Evolutionary conservation across 1,140 invertebrate genomes (phyloP), one percentile per base, ranked within the genome.

Genomic region (Macrocentrus cingulum): DNA sequence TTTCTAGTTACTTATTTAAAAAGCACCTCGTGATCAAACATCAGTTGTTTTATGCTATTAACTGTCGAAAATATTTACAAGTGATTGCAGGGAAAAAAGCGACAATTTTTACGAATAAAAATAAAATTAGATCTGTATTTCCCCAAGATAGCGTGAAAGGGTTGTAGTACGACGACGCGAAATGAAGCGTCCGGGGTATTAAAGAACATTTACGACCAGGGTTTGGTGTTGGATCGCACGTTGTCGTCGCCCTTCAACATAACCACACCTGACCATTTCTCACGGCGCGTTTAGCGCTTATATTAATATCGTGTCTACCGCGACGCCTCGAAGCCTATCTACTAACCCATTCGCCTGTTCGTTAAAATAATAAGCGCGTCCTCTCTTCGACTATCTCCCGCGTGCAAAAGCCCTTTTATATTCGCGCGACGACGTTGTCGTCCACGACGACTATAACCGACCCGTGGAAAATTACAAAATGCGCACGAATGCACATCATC

Each of bases 321-420:
- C 60, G 50, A 42, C 23, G 41, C 34, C 52, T 55, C 46, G 20
- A 44, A 56, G 51, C 42, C 56, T 34, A 46, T 25, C 15, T 23
- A 15, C 22, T 39, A 15, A 18, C 45, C 46, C 34, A 52, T 56
- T 52, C 25, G 51, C 66, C 25, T 4, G 25, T 29, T 29, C 60
- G 64, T 68, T 68, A 66, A 67, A 68, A 71, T 68, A 72, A 72
- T 65, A 70, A 64, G 15, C 8, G 60, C 57, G 61, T 57, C 62
- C 62, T 63, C 25, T 29, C 64, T 64, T 63, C 62, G 58, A 46
- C 44, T 23, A 15, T n/a, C 36, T 23, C 11, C 9, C 46, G 29
- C 9, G 22, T 20, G 32, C 34, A 51, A 51, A 32, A 16, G 23
- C 49, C 15, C 23, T 49, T 42, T 53, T 23, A 16, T 16, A n/a